phyloP scores from a whole-genome alignment of 2,797 vertebrate genomes.

The Gallinago nigripennis region DNA sequence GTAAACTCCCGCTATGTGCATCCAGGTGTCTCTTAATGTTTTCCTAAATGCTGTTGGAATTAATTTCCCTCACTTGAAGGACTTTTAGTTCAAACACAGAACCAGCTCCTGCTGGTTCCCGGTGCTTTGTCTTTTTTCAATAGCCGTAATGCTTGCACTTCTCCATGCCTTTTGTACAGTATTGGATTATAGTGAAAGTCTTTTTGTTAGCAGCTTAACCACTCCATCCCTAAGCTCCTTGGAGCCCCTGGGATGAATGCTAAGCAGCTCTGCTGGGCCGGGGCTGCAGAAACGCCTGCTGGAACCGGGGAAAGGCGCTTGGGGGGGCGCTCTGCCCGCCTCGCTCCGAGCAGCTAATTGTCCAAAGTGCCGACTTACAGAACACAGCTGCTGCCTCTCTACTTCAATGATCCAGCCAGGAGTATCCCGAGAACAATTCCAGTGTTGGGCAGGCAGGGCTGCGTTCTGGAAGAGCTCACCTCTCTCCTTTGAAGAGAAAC shows the following conservation, averaged over 20 bases:
- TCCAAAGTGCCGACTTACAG: not conserved
- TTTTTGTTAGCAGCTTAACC: constrained; percentile 43
- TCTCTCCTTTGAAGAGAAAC: not conserved
- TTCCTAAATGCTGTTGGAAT: not conserved
- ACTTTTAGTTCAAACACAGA: not conserved
- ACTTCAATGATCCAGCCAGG: not conserved
- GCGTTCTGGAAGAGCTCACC: not conserved
- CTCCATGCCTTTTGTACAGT: constrained; percentile 25
- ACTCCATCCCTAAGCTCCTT: constrained; percentile 31
- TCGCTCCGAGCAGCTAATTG: not conserved
- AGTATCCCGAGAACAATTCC: not conserved
- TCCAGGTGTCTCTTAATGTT: not conserved
- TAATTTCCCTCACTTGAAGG: constrained; percentile 11
- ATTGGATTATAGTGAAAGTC: constrained; percentile 1
- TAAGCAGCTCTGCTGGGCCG: not conserved
- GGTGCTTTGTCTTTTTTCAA: not conserved
- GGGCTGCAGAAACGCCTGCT: not conserved
- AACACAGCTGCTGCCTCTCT: not conserved
- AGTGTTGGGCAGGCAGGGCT: not conserved
- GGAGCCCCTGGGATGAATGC: not conserved
- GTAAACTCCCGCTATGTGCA: not conserved
- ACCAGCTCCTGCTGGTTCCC: constrained; percentile 2
- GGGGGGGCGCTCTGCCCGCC: not conserved
- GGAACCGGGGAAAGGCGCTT: not conserved
- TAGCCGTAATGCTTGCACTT: not conserved